Conservation (phyloP, 2,113 vertebrate species). For the Barnardius zonarius region DNA sequence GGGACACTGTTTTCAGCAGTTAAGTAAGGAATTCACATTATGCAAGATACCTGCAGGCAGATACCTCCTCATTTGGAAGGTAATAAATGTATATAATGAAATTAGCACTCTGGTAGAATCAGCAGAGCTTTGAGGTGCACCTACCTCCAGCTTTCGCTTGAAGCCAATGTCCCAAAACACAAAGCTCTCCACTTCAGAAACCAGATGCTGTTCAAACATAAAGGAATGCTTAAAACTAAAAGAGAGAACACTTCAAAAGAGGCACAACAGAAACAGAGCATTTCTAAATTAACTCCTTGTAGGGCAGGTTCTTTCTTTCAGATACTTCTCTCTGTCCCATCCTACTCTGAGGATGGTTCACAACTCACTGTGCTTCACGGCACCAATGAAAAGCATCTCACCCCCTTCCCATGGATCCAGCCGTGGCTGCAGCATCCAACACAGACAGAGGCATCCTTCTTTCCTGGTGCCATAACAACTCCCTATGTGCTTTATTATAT, state of each 20-base stretch:
- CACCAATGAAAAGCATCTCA: neutral
- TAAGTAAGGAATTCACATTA: neutral
- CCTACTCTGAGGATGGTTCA: neutral
- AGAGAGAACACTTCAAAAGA: neutral
- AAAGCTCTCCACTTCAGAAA: neutral
- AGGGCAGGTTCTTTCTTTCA: neutral
- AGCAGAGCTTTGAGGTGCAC: neutral
- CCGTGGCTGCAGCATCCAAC: neutral
- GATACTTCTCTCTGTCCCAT: neutral
- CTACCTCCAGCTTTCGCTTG: neutral
- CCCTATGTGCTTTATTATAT: neutral
- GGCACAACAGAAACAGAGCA: neutral
- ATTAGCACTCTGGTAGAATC: neutral
- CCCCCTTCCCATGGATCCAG: rapidly evolving
- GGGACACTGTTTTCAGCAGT: neutral
- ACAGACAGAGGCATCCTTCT: neutral
- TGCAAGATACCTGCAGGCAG: neutral
- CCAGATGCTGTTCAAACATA: neutral
- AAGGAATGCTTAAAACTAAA: neutral
- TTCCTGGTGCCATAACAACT: neutral
- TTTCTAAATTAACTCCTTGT: neutral
- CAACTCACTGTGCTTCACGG: neutral
- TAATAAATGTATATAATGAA: neutral
- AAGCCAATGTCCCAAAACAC: neutral
- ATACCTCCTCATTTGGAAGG: neutral